Evolutionary conservation across 2,797 vertebrate genomes (phyloP).

Genomic region (Anableps anableps): DNA sequence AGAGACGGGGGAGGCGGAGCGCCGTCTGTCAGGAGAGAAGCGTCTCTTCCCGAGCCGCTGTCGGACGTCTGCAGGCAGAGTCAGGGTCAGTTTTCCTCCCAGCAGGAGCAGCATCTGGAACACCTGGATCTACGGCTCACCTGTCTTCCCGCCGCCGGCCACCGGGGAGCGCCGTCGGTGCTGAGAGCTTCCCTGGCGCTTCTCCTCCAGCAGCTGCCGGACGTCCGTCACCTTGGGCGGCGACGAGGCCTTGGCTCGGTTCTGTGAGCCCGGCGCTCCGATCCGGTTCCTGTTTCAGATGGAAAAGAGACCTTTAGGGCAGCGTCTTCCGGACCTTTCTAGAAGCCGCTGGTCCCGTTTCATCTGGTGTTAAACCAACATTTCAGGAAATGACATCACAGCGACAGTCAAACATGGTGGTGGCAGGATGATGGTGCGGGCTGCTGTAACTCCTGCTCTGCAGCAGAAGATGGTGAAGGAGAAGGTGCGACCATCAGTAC

Average conservation of each 20-base stretch:
- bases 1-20: constrained; percentile 78
- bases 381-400: no score
- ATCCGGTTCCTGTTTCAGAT: constrained; percentile 86
- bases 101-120: no score
- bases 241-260: constrained; percentile 81
- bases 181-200: constrained; percentile 84
- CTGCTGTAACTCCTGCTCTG: no score
- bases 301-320: no score
- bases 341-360: no score
- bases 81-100: background rate
- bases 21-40: constrained; percentile 86
- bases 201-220: constrained; percentile 93
- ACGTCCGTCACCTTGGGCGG: constrained; percentile 90
- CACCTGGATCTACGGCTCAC: constrained; percentile 67
- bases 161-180: constrained; percentile 66
- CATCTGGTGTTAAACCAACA: no score
- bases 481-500: no score
- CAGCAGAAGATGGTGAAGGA: no score
- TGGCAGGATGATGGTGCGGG: no score
- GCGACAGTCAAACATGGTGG: no score
- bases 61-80: constrained; percentile 86
- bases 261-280: constrained; percentile 81
- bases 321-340: no score
- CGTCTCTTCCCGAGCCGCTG: constrained; percentile 93
- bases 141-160: constrained; percentile 82